Base-by-base conservation (phyloP, 1,140 invertebrate species). In the Zelostemma sp. region DNA sequence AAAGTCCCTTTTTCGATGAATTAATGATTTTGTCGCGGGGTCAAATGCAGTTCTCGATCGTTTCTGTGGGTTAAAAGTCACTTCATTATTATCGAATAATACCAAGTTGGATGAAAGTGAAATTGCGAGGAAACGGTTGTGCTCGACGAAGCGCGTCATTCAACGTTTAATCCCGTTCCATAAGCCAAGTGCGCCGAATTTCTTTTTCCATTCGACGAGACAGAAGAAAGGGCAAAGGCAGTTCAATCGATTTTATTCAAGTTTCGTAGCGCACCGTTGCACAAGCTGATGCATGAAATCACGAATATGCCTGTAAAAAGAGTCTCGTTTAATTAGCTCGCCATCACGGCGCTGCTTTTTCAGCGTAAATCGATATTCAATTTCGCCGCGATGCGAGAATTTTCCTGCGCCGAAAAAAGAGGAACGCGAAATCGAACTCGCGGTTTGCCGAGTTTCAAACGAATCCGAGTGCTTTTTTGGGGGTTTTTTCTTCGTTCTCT, bases 401-500 rank as follows among this genome's bases (percentile, higher is more conserved):
- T n/a, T n/a, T n/a, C n/a, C n/a, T n/a, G n/a, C n/a, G n/a, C n/a
- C 15, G 15, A 40, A 40, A 16, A 14, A 8, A 16, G 14, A 43
- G 41, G 8, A 43, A n/a, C 3, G 8, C 38, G 41, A 16, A 43
- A 40, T 12, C 6, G 14, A 5, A 11, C 28, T 31, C 28, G 28
- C 11, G 28, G 28, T 31, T 31, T 31, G 11, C 11, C 28, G 28
- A 31, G 11, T 31, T 31, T 31, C 11, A 31, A 31, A 31, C 28
- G 11, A 40, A 40, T 40, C 54, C 48, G 12, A 46, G 35, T 47
- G 54, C n/a, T n/a, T n/a, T 61, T 57, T 76, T 70, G 56, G 25
- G 61, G 65, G 68, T 68, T 67, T 76, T 74, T 74, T 28, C 57
- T 50, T 33, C 50, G 16, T 25, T 38, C 31, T 46, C 5, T 47